phyloP scores from a whole-genome alignment of 2,113 vertebrate genomes.

The Caloenas nicobarica region DNA sequence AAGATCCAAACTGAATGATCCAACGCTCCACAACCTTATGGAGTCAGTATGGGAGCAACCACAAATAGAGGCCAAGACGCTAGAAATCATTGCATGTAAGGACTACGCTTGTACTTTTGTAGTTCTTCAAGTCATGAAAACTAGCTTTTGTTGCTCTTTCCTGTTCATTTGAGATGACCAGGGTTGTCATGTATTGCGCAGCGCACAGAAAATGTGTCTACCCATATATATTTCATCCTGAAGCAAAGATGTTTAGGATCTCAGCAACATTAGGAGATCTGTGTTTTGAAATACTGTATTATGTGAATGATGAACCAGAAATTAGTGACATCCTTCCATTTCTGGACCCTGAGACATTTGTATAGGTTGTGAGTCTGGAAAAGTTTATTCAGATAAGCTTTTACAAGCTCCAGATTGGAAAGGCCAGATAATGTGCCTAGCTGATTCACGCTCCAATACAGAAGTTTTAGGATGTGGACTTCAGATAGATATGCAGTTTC shows the following conservation, averaged over 20 bases:
- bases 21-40: constrained; percentile 78
- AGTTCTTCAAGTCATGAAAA: background rate
- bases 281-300: background rate
- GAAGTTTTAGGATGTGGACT: background rate
- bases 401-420: background rate
- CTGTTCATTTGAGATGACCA: background rate
- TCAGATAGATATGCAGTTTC: background rate
- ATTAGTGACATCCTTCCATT: background rate
- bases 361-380: background rate
- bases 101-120: constrained; percentile 1
- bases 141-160: background rate
- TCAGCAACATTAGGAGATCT: background rate
- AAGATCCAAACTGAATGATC: constrained; percentile 87
- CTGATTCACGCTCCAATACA: background rate
- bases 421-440: background rate
- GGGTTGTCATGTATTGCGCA: background rate
- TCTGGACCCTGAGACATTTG: background rate
- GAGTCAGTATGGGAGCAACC: constrained; percentile 85
- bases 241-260: background rate
- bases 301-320: background rate
- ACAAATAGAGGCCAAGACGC: constrained; percentile 79
- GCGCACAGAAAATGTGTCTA: background rate
- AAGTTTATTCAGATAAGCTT: background rate
- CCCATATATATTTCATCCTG: background rate
- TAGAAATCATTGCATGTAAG: constrained; percentile 89